Percentiles rank a stretch among this genome's conserved stretches.
Evolutionary conservation across 2,888 invertebrate genomes (phyloP).

Genomic region (Spisula subtruncata): DNA sequence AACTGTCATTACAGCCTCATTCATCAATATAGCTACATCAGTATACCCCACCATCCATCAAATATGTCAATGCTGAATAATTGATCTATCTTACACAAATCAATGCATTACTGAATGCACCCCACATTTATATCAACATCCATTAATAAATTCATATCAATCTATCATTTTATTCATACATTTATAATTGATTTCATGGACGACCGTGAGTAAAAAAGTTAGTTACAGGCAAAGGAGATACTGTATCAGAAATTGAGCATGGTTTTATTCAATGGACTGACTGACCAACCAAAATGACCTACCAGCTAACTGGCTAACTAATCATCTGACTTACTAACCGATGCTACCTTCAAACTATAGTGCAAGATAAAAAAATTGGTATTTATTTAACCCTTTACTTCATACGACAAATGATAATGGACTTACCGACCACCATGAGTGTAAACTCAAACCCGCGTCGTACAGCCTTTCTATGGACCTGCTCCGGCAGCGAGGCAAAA

Average conservation of each 20-base stretch:
- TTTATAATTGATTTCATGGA: neutral
- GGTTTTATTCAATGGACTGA: too few relatives aligned
- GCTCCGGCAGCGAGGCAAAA: constrained; percentile 86
- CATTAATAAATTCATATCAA: neutral
- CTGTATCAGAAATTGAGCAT: too few relatives aligned
- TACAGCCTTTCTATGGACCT: constrained; percentile 86
- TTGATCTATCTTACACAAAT: neutral
- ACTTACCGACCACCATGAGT: constrained; percentile 86
- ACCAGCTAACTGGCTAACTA: too few relatives aligned
- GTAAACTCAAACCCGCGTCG: constrained; percentile 86
- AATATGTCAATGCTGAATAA: neutral
- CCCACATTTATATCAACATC: neutral
- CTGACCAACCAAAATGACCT: too few relatives aligned
- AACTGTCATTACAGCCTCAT: neutral
- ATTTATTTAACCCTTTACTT: too few relatives aligned
- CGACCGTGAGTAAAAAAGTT: too few relatives aligned
- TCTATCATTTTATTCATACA: neutral
- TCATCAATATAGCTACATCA: neutral
- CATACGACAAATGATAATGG: too few relatives aligned
- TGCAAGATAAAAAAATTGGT: too few relatives aligned
- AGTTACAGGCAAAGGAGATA: neutral
- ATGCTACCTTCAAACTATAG: too few relatives aligned
- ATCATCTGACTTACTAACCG: too few relatives aligned
- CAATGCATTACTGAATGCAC: constrained; percentile 39
- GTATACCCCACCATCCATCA: neutral